Evolutionary conservation across 2,888 invertebrate genomes (phyloP).

Genomic region (Polydesmus complanatus): DNA sequence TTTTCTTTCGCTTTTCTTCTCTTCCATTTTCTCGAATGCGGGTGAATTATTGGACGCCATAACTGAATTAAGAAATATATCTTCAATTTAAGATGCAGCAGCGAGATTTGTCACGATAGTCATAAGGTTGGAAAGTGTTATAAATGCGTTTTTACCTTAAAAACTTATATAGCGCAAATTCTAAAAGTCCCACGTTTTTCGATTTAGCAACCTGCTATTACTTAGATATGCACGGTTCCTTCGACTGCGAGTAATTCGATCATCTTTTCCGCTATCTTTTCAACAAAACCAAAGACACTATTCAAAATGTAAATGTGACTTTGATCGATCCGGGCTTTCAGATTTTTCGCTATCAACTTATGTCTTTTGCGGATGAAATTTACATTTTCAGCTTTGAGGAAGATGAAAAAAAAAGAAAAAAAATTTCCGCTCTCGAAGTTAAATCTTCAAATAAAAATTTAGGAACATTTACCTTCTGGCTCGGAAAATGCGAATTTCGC

Average conservation of each 20-base stretch:
- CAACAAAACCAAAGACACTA: not conserved
- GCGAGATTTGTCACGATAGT: not conserved
- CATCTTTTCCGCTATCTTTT: not conserved
- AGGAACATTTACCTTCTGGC: no score
- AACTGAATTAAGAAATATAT: not conserved
- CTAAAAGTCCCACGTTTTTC: no score
- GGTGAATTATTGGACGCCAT: not conserved
- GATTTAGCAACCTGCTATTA: no score
- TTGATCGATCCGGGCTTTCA: not conserved
- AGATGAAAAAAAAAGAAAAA: no score
- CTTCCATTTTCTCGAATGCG: no score
- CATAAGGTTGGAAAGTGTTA: not conserved
- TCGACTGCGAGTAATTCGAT: not conserved
- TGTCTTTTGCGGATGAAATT: no score
- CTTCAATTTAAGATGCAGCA: not conserved
- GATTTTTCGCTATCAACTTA: no score
- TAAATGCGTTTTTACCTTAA: not conserved
- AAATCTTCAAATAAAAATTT: no score
- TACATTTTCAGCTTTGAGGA: no score
- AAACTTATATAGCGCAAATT: not conserved
- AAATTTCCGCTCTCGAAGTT: no score
- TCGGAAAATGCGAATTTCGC: no score
- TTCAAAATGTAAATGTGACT: not conserved
- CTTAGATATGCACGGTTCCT: not conserved
- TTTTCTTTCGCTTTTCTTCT: no score